A percentile compares a stretch with the other conserved stretches of the same genome.
phyloP scores from a whole-genome alignment of 2,888 invertebrate species.

The Priocnemis perturbator region DNA sequence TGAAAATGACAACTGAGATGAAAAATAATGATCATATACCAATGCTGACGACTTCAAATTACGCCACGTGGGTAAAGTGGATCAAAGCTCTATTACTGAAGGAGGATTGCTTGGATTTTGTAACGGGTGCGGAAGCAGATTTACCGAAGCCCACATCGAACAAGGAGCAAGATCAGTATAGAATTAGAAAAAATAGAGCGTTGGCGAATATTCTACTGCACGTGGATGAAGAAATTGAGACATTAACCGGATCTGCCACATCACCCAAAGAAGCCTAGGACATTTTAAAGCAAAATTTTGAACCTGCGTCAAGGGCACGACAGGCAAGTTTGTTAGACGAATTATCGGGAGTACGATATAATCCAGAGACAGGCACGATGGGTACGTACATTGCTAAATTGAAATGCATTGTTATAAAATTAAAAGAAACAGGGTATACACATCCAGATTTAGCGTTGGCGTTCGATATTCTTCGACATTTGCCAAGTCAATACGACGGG shows the following conservation, averaged over 20 bases:
- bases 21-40: background rate
- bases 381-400: conserved; percentile 4
- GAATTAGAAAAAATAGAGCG: conserved; percentile 10
- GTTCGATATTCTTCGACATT: background rate
- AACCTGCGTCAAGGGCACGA: background rate
- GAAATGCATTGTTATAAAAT: background rate
- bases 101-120: conserved; percentile 3
- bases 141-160: background rate
- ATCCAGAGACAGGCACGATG: conserved; percentile 2
- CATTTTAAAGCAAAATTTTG: conserved; percentile 6
- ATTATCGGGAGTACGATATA: conserved; percentile 1
- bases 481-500: background rate
- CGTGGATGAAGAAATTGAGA: conserved; percentile 7
- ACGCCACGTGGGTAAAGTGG: conserved; percentile 3
- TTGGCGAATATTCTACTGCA: conserved; percentile 8
- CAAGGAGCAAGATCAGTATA: background rate
- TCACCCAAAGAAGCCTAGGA: background rate
- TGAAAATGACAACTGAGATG: background rate
- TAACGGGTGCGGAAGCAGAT: background rate
- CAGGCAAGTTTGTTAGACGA: background rate
- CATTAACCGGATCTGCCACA: background rate
- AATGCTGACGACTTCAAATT: background rate
- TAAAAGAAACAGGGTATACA: conserved; percentile 2
- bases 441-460: background rate
- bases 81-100: background rate